Percentiles rank a stretch among this genome's conserved stretches.
phyloP scores from a whole-genome alignment of 1,140 invertebrate genomes.

The Ostrea denselamellosa region DNA sequence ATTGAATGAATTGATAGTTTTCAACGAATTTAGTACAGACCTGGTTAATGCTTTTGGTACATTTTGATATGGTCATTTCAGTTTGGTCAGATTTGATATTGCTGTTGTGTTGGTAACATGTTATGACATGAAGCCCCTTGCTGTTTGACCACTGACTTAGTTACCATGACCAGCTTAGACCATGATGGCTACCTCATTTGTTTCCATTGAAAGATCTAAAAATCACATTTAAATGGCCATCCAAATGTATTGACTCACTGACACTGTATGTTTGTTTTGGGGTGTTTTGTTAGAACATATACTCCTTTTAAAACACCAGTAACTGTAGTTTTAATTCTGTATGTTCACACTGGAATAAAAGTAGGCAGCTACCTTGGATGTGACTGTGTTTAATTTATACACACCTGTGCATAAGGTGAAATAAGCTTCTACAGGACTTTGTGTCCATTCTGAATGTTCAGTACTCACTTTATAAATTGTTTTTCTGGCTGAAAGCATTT shows the following conservation, averaged over 20 bases:
- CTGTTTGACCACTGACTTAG: neutral
- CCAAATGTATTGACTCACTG: neutral
- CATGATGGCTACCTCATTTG: neutral
- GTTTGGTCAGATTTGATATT: neutral
- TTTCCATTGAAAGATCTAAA: neutral
- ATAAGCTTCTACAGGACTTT: neutral
- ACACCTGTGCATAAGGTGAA: neutral
- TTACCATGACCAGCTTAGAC: neutral
- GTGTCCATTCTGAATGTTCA: neutral
- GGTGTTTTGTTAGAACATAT: neutral
- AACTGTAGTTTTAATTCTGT: neutral
- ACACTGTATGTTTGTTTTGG: neutral
- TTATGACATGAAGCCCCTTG: neutral
- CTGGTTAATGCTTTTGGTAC: neutral
- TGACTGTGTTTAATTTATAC: neutral
- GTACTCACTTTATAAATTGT: neutral
- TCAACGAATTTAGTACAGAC: too few species aligned
- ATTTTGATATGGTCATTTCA: conserved; percentile 1
- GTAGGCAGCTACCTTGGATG: neutral
- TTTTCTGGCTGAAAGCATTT: conserved; percentile 7
- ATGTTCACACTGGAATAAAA: neutral
- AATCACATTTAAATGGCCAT: conserved; percentile 18
- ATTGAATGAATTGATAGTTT: too few species aligned
- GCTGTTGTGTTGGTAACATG: neutral
- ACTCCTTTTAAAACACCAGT: neutral